phyloP scores from a whole-genome alignment of 2,113 vertebrate species.

The Pseudorectes ferrugineus region DNA sequence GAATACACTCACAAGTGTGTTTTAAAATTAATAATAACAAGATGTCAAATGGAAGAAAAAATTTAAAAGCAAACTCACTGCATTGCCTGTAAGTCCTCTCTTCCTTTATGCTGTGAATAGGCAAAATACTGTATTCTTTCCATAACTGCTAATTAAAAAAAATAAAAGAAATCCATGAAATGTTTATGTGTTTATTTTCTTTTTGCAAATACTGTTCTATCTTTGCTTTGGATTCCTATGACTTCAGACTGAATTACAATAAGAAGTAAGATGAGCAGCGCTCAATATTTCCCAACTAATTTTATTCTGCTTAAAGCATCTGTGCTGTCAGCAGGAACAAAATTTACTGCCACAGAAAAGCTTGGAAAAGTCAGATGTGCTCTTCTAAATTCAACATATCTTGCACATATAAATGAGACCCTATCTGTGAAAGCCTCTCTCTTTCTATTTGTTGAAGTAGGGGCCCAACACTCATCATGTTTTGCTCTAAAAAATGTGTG shows the following conservation, averaged over 20 bases:
- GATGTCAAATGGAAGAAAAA: neutral
- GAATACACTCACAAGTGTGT: neutral
- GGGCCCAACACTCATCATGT: neutral
- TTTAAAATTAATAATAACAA: neutral
- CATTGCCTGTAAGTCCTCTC: neutral
- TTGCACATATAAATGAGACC: constrained; percentile 4
- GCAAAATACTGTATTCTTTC: neutral
- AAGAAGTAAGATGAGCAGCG: neutral
- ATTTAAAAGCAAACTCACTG: neutral
- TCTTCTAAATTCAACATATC: neutral
- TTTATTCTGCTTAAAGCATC: neutral
- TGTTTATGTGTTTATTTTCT: neutral
- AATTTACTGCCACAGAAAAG: constrained; percentile 30
- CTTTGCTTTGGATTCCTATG: neutral
- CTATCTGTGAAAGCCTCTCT: neutral
- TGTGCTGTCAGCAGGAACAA: constrained; percentile 35
- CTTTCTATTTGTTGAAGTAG: neutral
- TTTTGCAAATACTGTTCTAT: neutral
- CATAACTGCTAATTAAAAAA: neutral
- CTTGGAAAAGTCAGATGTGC: neutral
- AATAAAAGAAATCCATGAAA: neutral
- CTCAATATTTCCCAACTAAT: neutral
- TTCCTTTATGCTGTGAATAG: neutral
- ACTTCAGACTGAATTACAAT: neutral
- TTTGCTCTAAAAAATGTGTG: constrained; percentile 3